Conservation (phyloP, 1,140 invertebrate species). For the Drosophila chauvacae region DNA sequence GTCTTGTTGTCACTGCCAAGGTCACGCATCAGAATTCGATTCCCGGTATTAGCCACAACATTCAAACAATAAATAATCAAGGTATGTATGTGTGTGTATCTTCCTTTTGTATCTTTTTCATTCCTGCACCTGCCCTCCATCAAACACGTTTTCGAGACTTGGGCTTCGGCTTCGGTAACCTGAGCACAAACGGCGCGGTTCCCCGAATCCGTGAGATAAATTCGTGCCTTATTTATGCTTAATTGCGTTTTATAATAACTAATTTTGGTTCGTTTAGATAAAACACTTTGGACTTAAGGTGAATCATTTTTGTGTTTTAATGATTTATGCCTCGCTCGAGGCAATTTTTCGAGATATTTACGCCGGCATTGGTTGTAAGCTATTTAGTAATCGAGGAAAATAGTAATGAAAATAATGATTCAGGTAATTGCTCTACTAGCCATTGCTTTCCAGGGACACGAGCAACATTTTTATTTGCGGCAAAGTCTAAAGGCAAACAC, state of each 20-base stretch:
- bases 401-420: conserved; percentile 39
- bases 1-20: conserved; percentile 73
- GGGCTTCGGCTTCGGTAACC: conserved; percentile 44
- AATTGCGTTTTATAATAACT: conserved; percentile 74
- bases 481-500: conserved; percentile 16
- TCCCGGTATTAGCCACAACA: conserved; percentile 54
- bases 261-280: conserved; percentile 71
- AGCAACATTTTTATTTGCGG: conserved; percentile 1
- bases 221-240: conserved; percentile 67
- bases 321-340: conserved; percentile 7
- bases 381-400: conserved; percentile 26
- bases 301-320: conserved; percentile 32
- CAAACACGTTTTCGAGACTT: conserved; percentile 60
- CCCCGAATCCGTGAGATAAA: conserved; percentile 64
- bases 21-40: conserved; percentile 60
- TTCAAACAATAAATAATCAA: conserved; percentile 11
- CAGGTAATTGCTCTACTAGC: conserved; percentile 12
- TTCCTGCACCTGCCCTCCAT: conserved; percentile 60
- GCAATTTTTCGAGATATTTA: conserved; percentile 14
- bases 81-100: conserved; percentile 4
- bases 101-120: conserved; percentile 19
- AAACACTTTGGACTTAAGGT: conserved; percentile 27
- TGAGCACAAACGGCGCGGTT: conserved; percentile 45
- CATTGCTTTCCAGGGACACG: conserved; percentile 6
- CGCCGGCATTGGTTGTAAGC: conserved; percentile 25